These are phyloP conservation scores for Leucoma salicis DNA, from an alignment of 2,888 invertebrate genomes.

Conservation along the genomic window DNA sequence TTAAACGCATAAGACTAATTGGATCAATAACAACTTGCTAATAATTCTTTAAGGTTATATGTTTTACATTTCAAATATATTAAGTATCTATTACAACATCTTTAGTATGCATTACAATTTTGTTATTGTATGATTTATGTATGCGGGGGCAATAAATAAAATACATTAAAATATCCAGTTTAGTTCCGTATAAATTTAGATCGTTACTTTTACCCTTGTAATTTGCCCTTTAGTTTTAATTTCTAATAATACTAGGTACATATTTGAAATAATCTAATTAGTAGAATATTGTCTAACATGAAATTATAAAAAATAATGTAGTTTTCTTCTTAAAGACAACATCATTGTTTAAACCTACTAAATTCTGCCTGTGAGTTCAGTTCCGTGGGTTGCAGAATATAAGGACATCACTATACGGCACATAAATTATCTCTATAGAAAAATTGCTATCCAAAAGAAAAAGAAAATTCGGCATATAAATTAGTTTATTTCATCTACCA, in stretches of 20 bases:
- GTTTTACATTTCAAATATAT: conserved; percentile 10
- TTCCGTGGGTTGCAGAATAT: too few species aligned
- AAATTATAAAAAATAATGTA: background rate
- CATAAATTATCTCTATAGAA: too few species aligned
- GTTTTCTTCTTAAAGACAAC: background rate
- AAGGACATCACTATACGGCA: too few species aligned
- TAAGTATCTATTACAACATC: conserved; percentile 12
- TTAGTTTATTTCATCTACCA: too few species aligned
- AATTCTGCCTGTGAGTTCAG: too few species aligned
- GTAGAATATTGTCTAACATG: background rate
- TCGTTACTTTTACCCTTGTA: conserved; percentile 31
- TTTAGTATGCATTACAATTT: conserved; percentile 19
- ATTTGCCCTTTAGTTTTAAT: conserved; percentile 29
- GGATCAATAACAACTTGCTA: conserved; percentile 24
- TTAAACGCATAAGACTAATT: conserved; percentile 19
- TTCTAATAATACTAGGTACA: conserved; percentile 20
- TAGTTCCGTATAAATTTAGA: conserved; percentile 31
- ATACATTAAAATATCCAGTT: conserved; percentile 26
- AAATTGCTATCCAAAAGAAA: too few species aligned
- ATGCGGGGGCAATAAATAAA: conserved; percentile 26
- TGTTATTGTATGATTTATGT: conserved; percentile 30
- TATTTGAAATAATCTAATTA: conserved; percentile 1
- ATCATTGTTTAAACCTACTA: too few species aligned
- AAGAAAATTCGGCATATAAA: too few species aligned
- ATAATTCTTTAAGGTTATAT: conserved; percentile 19